Evolutionary conservation across 2,113 vertebrate species (phyloP), one percentile per base, ranked within the genome.

Genomic region (Danionella cerebrum): DNA sequence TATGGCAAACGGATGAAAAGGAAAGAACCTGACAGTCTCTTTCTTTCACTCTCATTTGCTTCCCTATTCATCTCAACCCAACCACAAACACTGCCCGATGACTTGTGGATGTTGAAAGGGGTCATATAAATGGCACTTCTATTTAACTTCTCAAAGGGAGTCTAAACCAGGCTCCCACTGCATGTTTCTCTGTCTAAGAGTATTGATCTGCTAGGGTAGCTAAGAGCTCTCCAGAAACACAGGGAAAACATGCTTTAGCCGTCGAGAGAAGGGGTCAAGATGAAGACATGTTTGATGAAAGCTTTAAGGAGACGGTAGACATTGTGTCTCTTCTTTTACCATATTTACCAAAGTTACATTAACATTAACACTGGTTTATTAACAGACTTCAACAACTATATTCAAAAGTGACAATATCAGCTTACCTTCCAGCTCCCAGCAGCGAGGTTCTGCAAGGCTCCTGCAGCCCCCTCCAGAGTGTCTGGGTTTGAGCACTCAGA

Each of bases 401-500:
- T n/a, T n/a, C n/a, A n/a, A n/a, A n/a, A n/a, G n/a, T 45, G 70
- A 55, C 19, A n/a, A 1, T 16, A 50, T n/a, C n/a, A 65, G 39
- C 87, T 70, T 91, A 99, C 96, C 94, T 98, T 98, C 96, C 96
- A 98, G 76, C 95, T 98, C 78, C 96, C 96, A 57, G 96, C 96
- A 63, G 96, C 96, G 81, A 99, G 88, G 87, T 99, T 99, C 90
- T 99, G 96, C 82, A 99, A 86, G 45, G 96, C 96, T 7, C 96
- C 96, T 3, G 96, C 96, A 5, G 96, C 96, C 66, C 96, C 96
- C 86, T 99, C 96, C 83, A 99, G 87, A 0, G 96, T 99, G 88
- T 99, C 96, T 16, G 96, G 92, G 79, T 98, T 99, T 72, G 96
- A 99, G 91, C 96, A 99, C 87, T 98, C 96, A 70, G 96, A 98